Evolutionary conservation across 2,888 invertebrate species (phyloP), one percentile per base, ranked within the genome.

Genomic region (Molorchus minor): DNA sequence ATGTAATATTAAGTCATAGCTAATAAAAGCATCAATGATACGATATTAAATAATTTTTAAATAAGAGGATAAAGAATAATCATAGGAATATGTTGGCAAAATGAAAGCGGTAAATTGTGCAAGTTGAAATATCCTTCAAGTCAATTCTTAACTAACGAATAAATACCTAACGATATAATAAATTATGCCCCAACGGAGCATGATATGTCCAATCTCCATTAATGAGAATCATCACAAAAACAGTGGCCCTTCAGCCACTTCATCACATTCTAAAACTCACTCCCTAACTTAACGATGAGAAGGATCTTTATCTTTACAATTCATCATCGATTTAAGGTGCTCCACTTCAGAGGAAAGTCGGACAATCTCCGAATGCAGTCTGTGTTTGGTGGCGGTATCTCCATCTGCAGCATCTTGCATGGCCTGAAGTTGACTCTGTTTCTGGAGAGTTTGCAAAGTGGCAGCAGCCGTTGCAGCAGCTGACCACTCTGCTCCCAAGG

Each of bases 271-370:
- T 56, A 55, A 56, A 30, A 49, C 59, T 12, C 20, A 17, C 61
- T 58, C 53, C 61, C 61, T 61, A 59, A 59, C 17, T 45, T 52
- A 66, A 57, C 58, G 62, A 20, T 61, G 61, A 35, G 47, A 49
- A 58, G 52, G 58, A 19, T 72, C 69, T 56, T 75, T 71, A 44
- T 79, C 79, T 29, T 87, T 87, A 71, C 88, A 85, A 62, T 88
- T 89, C 83, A 92, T 87, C 84, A 91, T 88, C 74, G 89, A 90
- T 79, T 95, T 94, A 4, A 97, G 87, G 66, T 90, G 92, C 47
- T 93, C 94, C 67, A 97, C 94, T 81, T 97, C 96, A 1, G 92
- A 91, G 29, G 95, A 94, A 17, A 97, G 86, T 70, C 93, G 87
- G 72, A 92, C 93, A 68, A 97, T 84, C 80, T 96, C 92, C 2